Evolutionary conservation across 2,888 invertebrate genomes (phyloP).

Genomic region (Eledona agricola): DNA sequence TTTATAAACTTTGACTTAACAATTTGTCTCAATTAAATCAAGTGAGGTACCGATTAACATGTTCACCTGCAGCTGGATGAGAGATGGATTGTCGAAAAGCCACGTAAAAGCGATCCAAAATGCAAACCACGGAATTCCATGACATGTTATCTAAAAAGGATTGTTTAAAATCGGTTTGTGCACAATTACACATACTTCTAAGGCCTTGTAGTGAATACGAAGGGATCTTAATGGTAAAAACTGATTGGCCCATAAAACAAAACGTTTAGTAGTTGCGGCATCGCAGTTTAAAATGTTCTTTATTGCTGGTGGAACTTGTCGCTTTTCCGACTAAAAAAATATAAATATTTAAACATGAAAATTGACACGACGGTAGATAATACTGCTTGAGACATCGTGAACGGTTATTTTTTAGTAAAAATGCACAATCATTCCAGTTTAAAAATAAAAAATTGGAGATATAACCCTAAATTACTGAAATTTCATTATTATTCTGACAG

Average conservation of each 20-base stretch:
- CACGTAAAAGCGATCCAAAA: constrained; percentile 81
- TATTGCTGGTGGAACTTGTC: constrained; percentile 63
- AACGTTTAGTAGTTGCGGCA: constrained; percentile 65
- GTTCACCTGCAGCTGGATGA: constrained; percentile 86
- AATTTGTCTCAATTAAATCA: constrained; percentile 54
- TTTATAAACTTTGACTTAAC: not conserved
- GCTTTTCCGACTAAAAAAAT: constrained; percentile 47
- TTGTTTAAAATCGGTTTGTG: constrained; percentile 8
- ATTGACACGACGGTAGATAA: too few species aligned
- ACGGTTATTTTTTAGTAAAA: too few species aligned
- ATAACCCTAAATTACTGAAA: too few species aligned
- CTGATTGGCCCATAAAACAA: constrained; percentile 64
- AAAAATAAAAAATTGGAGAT: too few species aligned
- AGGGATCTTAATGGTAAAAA: constrained; percentile 65
- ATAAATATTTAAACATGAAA: not conserved
- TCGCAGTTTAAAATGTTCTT: constrained; percentile 65
- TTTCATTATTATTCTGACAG: too few species aligned
- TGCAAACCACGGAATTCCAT: constrained; percentile 87
- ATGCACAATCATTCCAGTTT: too few species aligned
- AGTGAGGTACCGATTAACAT: constrained; percentile 76
- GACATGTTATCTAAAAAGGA: constrained; percentile 77
- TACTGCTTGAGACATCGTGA: too few species aligned
- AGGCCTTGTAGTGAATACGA: constrained; percentile 66
- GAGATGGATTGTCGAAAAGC: constrained; percentile 72
- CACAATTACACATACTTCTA: constrained; percentile 64